Evolutionary conservation across 2,113 vertebrate species (phyloP).

Genomic region (Corythoichthys intestinalis): DNA sequence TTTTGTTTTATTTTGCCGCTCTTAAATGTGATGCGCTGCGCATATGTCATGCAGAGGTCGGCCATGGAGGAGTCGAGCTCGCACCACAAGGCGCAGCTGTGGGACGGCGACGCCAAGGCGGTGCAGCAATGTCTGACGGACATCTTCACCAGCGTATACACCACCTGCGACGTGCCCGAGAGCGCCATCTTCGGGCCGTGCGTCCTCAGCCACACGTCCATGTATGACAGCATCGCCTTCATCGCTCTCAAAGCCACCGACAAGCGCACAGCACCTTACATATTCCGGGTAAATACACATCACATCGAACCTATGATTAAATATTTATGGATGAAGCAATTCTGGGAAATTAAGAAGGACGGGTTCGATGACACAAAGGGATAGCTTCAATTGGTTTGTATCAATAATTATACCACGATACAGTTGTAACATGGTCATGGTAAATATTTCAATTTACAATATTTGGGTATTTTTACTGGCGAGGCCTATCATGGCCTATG

Average conservation of each 20-base stretch:
- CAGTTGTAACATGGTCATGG: too few relatives aligned
- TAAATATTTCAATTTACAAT: too few relatives aligned
- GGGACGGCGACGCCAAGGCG: slow-evolving; percentile 92
- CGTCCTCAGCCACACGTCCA: slow-evolving; percentile 90
- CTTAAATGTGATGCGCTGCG: too few relatives aligned
- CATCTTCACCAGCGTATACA: slow-evolving; percentile 97
- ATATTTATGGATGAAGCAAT: too few relatives aligned
- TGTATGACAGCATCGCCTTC: slow-evolving; percentile 98
- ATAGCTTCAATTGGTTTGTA: too few relatives aligned
- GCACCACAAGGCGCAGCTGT: slow-evolving; percentile 78
- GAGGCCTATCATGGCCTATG: too few relatives aligned
- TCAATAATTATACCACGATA: too few relatives aligned
- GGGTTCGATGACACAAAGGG: too few relatives aligned
- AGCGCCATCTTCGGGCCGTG: slow-evolving; percentile 96
- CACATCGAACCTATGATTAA: background rate
- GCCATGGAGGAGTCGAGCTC: slow-evolving; percentile 89
- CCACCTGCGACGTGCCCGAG: slow-evolving; percentile 94
- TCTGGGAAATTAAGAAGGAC: too few relatives aligned
- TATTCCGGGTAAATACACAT: slow-evolving; percentile 81
- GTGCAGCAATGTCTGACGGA: slow-evolving; percentile 97
- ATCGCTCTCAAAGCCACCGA: slow-evolving; percentile 94
- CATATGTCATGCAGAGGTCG: slow-evolving; percentile 29
- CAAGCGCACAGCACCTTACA: slow-evolving; percentile 94
- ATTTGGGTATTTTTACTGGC: too few relatives aligned
- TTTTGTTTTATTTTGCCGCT: background rate